phyloP scores from a whole-genome alignment of 2,113 vertebrate species.

The Vidua macroura region DNA sequence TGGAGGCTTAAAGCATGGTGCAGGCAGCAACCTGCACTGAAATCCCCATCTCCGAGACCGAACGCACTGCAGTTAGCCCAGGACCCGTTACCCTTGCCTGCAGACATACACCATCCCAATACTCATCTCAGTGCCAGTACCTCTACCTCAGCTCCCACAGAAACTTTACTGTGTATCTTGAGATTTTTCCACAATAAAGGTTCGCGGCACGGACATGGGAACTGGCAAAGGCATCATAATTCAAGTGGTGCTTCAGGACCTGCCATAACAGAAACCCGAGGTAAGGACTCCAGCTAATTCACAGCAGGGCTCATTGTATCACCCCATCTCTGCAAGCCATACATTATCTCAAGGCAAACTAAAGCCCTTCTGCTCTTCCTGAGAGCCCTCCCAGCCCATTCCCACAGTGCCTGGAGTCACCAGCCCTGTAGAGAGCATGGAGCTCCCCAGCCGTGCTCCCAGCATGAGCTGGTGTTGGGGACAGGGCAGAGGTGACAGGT shows the following conservation, averaged over 20 bases:
- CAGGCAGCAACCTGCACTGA: not conserved
- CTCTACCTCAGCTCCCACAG: not conserved
- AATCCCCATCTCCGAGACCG: not conserved
- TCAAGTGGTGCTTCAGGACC: not conserved
- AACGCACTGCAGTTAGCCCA: rapidly evolving
- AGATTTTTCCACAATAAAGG: not conserved
- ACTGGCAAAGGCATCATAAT: not conserved
- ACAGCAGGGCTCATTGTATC: slow-evolving; percentile 57
- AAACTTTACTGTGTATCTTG: not conserved
- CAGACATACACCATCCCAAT: not conserved
- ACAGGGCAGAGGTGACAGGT: slow-evolving; percentile 63
- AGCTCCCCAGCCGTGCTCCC: slow-evolving; percentile 67
- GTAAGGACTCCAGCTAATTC: not conserved
- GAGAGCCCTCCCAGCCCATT: not conserved
- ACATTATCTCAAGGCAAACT: slow-evolving; percentile 21
- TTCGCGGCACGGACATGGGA: rapidly evolving
- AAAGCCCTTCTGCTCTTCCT: slow-evolving; percentile 26
- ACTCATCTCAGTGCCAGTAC: not conserved
- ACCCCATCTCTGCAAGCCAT: not conserved
- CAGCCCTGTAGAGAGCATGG: not conserved
- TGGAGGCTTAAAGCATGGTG: not conserved
- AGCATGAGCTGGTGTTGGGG: slow-evolving; percentile 55
- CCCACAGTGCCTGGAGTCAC: not conserved
- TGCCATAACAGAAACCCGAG: rapidly evolving
- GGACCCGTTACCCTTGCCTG: not conserved